phyloP scores from a whole-genome alignment of 1,140 invertebrate genomes.

The Drosophila ironensis region DNA sequence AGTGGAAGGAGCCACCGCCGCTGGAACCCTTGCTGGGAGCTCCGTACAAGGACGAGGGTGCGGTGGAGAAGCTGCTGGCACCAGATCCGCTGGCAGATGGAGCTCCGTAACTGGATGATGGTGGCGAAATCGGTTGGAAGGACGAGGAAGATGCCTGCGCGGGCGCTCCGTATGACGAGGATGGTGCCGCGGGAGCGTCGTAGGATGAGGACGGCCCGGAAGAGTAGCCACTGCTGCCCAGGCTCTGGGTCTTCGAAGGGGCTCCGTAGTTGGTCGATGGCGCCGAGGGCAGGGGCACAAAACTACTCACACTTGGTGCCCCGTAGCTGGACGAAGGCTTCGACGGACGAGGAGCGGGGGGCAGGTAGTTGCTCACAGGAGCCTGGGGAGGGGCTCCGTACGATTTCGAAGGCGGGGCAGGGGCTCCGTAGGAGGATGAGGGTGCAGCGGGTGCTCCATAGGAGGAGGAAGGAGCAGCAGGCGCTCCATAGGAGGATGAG shows the following conservation, averaged over 20 bases:
- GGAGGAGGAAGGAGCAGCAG: conserved; percentile 22
- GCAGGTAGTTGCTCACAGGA: conserved; percentile 66
- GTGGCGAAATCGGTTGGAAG: conserved; percentile 62
- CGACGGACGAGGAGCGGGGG: conserved; percentile 44
- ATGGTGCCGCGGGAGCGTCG: conserved; percentile 57
- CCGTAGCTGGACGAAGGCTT: conserved; percentile 70
- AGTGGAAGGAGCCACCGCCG: conserved; percentile 37
- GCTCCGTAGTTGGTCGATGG: conserved; percentile 76
- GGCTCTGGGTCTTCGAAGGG: conserved; percentile 68
- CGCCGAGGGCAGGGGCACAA: conserved; percentile 73
- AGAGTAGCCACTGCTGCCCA: conserved; percentile 66
- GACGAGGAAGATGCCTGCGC: conserved; percentile 61
- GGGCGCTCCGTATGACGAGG: conserved; percentile 82
- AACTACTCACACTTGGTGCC: conserved; percentile 78
- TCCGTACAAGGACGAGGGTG: conserved; percentile 67
- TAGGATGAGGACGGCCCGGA: conserved; percentile 56
- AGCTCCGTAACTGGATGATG: conserved; percentile 36
- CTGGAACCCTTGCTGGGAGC: conserved; percentile 34
- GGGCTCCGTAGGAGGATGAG: conserved; percentile 69
- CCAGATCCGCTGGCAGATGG: conserved; percentile 48
- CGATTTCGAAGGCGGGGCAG: conserved; percentile 58
- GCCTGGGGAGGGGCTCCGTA: conserved; percentile 72
- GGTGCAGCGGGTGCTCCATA: conserved; percentile 60
- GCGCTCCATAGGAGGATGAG: conserved; percentile 78
- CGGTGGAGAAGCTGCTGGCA: conserved; percentile 67